A percentile compares a stretch with the other conserved stretches of the same genome.
phyloP scores from a whole-genome alignment of 2,888 invertebrate genomes.

The Dascillus cervinus region DNA sequence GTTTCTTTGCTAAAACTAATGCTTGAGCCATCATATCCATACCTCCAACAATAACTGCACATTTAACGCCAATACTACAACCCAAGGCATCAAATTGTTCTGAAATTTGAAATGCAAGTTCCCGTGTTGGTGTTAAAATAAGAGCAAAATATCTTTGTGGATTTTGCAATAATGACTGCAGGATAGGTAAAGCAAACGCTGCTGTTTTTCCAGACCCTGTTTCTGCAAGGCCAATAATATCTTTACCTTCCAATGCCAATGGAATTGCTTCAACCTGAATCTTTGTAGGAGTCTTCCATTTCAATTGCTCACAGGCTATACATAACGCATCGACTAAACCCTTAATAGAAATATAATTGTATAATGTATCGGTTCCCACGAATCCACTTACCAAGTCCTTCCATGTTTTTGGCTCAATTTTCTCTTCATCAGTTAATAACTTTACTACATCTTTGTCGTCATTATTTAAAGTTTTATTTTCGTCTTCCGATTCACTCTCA shows the following conservation, averaged over 20 bases:
- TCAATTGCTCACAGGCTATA: conserved; percentile 83
- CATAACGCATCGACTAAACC: conserved; percentile 86
- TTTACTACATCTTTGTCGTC: conserved; percentile 9
- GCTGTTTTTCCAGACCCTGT: conserved; percentile 96
- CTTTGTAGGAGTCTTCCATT: conserved; percentile 92
- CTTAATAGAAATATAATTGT: conserved; percentile 41
- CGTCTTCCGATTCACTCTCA: not conserved
- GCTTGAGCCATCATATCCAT: conserved; percentile 98
- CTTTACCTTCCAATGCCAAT: conserved; percentile 77
- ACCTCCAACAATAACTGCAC: conserved; percentile 95
- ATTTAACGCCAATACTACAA: conserved; percentile 86
- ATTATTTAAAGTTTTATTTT: too few species aligned
- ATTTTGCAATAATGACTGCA: conserved; percentile 81
- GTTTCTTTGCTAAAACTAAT: conserved; percentile 85
- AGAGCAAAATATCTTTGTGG: conserved; percentile 93
- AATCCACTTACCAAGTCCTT: conserved; percentile 56
- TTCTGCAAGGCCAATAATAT: conserved; percentile 59
- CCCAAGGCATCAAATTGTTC: conserved; percentile 97
- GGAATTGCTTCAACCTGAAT: conserved; percentile 95
- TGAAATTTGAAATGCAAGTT: conserved; percentile 95
- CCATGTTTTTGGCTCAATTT: conserved; percentile 40
- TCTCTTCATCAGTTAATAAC: conserved; percentile 7
- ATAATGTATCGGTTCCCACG: too few species aligned
- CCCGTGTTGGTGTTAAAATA: conserved; percentile 92
- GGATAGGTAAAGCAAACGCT: conserved; percentile 93